phyloP scores from a whole-genome alignment of 2,113 vertebrate species.

The Dicaeum eximium region DNA sequence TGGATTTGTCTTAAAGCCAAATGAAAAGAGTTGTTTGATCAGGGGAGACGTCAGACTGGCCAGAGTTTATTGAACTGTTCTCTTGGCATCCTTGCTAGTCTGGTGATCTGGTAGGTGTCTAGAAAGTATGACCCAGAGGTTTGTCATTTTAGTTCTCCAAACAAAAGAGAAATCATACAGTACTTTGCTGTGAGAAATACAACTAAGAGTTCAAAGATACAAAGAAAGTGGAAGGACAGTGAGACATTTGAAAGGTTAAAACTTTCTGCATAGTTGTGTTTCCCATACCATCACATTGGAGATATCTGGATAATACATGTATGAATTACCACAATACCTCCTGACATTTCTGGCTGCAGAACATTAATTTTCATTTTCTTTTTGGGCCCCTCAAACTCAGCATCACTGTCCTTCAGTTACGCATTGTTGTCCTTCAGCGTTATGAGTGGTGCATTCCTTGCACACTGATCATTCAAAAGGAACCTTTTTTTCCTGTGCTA shows the following conservation, averaged over 20 bases:
- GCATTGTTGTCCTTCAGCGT: background rate
- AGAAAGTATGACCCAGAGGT: background rate
- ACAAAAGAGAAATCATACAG: background rate
- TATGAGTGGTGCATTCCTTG: background rate
- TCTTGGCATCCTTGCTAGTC: background rate
- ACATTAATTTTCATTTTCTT: background rate
- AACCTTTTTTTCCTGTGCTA: background rate
- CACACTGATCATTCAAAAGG: background rate
- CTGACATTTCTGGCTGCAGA: background rate
- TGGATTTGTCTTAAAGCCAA: background rate
- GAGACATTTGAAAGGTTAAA: background rate
- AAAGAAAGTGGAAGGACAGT: background rate
- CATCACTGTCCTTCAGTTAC: background rate
- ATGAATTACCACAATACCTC: background rate
- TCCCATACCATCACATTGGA: background rate
- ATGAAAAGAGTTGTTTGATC: background rate
- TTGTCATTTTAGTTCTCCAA: background rate
- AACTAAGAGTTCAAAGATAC: background rate
- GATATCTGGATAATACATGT: background rate
- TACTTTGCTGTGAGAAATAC: background rate
- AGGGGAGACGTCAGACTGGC: background rate
- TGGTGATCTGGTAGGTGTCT: background rate
- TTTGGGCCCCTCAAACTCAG: background rate
- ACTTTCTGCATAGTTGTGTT: background rate
- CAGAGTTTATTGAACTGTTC: background rate